Percentiles rank a stretch among this genome's conserved stretches.
Evolutionary conservation across 2,888 invertebrate species (phyloP).

Genomic region (Palloptera scutellata): DNA sequence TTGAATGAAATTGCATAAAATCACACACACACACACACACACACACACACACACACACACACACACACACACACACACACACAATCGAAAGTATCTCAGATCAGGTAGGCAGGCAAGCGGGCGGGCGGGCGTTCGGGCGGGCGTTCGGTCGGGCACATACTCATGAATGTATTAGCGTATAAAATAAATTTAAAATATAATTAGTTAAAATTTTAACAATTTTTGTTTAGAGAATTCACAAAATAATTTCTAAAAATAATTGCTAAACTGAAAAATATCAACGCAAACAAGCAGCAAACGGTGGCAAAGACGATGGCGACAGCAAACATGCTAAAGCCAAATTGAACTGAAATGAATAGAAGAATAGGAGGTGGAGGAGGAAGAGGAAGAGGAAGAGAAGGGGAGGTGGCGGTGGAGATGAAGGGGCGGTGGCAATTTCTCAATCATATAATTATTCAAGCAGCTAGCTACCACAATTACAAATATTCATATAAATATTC

Average conservation of each 20-base stretch:
- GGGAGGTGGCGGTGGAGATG: too few species aligned
- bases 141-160: not conserved
- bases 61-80: constrained; percentile 1
- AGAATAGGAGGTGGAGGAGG: too few species aligned
- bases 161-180: not conserved
- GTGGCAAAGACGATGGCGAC: too few species aligned
- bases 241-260: too few species aligned
- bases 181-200: too few species aligned
- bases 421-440: constrained; percentile 3
- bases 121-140: constrained; percentile 1
- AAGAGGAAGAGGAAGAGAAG: too few species aligned
- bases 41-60: not conserved
- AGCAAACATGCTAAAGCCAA: too few species aligned
- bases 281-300: too few species aligned
- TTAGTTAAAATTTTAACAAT: too few species aligned
- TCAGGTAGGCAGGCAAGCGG: constrained; percentile 16
- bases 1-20: constrained; percentile 28
- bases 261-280: too few species aligned
- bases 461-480: constrained; percentile 11
- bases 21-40: constrained; percentile 2
- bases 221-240: too few species aligned
- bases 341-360: too few species aligned
- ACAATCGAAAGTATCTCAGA: constrained; percentile 15
- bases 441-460: constrained; percentile 22
- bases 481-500: not conserved